A percentile compares a stretch with the other conserved stretches of the same genome.
phyloP scores from a whole-genome alignment of 2,888 invertebrate genomes.

The Eupeodes latifasciatus region DNA sequence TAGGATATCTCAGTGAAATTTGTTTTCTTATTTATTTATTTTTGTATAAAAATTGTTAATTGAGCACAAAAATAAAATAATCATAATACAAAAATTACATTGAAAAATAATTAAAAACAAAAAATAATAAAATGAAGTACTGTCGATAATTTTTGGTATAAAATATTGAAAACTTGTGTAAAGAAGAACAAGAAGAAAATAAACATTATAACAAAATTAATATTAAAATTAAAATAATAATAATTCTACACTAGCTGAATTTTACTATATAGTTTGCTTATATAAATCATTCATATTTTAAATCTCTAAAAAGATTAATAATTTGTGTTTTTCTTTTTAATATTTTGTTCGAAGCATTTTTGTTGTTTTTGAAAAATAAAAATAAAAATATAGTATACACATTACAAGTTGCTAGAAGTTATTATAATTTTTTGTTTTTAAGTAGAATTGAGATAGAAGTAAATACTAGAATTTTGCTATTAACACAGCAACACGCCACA shows the following conservation, averaged over 20 bases:
- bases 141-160: slow-evolving; percentile 70
- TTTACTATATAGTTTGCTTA: slow-evolving; percentile 56
- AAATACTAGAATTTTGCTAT: slow-evolving; percentile 68
- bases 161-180: slow-evolving; percentile 55
- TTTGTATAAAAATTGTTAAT: slow-evolving; percentile 27
- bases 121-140: slow-evolving; percentile 40
- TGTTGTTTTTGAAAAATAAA: slow-evolving; percentile 22
- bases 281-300: slow-evolving; percentile 39
- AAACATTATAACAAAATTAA: slow-evolving; percentile 42
- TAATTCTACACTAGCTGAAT: slow-evolving; percentile 62
- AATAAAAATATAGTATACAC: slow-evolving; percentile 11
- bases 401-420: slow-evolving; percentile 27
- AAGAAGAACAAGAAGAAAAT: slow-evolving; percentile 9
- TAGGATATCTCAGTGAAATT: slow-evolving; percentile 73
- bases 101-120: slow-evolving; percentile 11
- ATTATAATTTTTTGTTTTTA: slow-evolving; percentile 28
- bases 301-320: slow-evolving; percentile 47
- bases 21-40: slow-evolving; percentile 36
- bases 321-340: slow-evolving; percentile 24
- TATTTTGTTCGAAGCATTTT: slow-evolving; percentile 69
- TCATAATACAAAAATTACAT: slow-evolving; percentile 32
- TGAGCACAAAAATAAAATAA: slow-evolving; percentile 60
- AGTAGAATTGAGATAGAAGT: slow-evolving; percentile 58
- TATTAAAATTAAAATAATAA: no score
- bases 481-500: slow-evolving; percentile 64